phyloP scores from a whole-genome alignment of 2,888 invertebrate genomes.

The Archips xylosteana region DNA sequence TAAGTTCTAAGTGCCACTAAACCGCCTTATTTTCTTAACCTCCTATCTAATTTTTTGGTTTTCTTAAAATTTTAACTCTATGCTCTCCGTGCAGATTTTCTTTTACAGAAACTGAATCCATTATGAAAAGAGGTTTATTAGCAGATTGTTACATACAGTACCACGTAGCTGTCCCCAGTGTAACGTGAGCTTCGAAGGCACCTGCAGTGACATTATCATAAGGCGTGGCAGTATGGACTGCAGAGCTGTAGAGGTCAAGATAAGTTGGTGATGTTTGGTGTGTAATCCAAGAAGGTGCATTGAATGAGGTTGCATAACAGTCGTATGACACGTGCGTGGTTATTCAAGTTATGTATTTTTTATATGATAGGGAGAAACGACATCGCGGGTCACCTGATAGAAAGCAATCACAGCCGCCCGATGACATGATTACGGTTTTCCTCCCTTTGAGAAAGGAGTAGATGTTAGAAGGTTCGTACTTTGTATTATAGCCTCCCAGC shows the following conservation, averaged over 20 bases:
- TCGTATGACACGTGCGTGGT: conserved; percentile 57
- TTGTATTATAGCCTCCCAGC: no score
- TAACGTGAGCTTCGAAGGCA: conserved; percentile 48
- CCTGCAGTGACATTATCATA: conserved; percentile 20
- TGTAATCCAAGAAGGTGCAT: conserved; percentile 62
- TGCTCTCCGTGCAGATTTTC: neutral
- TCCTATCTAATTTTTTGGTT: neutral
- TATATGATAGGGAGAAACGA: no score
- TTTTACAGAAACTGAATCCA: neutral
- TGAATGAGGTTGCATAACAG: conserved; percentile 73
- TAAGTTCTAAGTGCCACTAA: conserved; percentile 28
- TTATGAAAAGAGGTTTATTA: neutral
- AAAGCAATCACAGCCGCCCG: no score
- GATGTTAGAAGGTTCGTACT: no score
- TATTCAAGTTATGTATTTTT: neutral
- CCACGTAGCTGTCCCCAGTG: conserved; percentile 49
- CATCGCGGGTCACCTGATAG: no score
- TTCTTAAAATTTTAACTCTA: neutral
- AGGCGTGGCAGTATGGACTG: conserved; percentile 33
- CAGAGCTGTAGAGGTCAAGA: conserved; percentile 45
- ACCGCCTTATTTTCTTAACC: neutral
- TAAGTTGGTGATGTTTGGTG: conserved; percentile 51
- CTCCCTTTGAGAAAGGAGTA: no score
- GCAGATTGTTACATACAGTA: neutral
- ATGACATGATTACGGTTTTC: no score